Percentiles rank a stretch among this genome's conserved stretches.
Evolutionary conservation across 2,888 invertebrate genomes (phyloP).

Genomic region (Cephus rjabovi): DNA sequence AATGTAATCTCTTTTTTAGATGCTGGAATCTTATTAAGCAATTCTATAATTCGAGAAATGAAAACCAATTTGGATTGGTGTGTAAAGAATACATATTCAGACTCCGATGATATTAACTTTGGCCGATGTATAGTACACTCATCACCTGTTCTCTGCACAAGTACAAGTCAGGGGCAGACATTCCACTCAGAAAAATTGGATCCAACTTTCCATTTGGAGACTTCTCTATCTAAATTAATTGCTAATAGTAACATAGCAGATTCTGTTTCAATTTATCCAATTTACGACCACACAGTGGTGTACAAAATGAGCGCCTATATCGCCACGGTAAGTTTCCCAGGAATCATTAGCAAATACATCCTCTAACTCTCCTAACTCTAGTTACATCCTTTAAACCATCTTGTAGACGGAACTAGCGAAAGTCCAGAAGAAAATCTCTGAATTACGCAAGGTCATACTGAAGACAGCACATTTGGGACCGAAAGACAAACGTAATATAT

Average conservation of each 20-base stretch:
- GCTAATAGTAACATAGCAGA: conserved; percentile 67
- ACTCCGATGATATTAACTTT: conserved; percentile 86
- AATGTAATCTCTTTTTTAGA: conserved; percentile 69
- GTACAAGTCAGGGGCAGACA: conserved; percentile 69
- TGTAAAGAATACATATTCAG: conserved; percentile 85
- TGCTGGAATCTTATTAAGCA: conserved; percentile 89
- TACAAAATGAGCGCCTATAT: conserved; percentile 81
- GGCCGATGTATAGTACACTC: conserved; percentile 87
- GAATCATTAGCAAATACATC: background rate
- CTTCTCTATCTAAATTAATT: conserved; percentile 63
- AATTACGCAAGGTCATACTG: conserved; percentile 66
- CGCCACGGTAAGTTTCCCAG: conserved; percentile 70
- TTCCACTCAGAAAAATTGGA: conserved; percentile 45
- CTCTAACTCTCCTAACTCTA: too few species aligned
- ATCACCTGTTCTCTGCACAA: conserved; percentile 73
- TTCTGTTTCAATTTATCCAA: conserved; percentile 76
- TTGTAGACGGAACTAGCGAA: conserved; percentile 63
- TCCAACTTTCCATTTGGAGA: conserved; percentile 60
- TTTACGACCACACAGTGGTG: conserved; percentile 73
- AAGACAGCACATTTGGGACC: conserved; percentile 66
- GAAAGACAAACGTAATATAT: conserved; percentile 51
- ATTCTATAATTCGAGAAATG: conserved; percentile 84
- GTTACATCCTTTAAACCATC: background rate
- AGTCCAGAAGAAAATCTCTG: conserved; percentile 63
- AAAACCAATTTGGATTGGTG: conserved; percentile 89